Base-by-base conservation (phyloP, 2,797 vertebrate genomes). In the Microtus californicus region DNA sequence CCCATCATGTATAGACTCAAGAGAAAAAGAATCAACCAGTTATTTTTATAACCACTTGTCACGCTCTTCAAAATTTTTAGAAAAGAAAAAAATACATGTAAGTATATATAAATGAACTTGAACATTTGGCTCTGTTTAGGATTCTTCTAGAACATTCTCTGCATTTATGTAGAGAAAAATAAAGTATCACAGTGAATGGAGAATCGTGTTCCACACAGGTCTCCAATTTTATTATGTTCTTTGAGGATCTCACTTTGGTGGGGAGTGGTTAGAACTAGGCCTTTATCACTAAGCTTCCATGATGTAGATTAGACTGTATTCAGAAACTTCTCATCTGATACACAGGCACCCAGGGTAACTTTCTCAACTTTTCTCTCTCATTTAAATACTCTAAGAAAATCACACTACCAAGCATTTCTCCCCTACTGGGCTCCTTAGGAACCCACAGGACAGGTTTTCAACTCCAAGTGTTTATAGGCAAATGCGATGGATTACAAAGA, bases 31-130 rank as follows among this genome's bases (percentile, higher is more conserved):
- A 67, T 43, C 19, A 83, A 43, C 45, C 8, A 45, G 67, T 67
- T 95, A 89, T 96, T 97, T 95, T 96, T 95, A 91, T 76, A 80
- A 54, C 31, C 31, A 51, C 31, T 94, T 78, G 21, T 95, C 45
- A 91, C 0, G 17, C 25, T 74, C 71, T 89, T 94, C 17, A 97
- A 69, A 87, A 13, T 29, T 67, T 86, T 95, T 77, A 78, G 63
- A 65, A 81, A 87, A 96, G 45, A 93, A 91, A 85, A 80, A 91
- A 76, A 82, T 90, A 6, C 31, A 51, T 78, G 9, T 63, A 91
- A 67, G 71, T 78, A 86, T 78, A 27, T 77, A 93, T 54, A 94
- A 87, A 79, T 93, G 85, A 80, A 76, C 69, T 79, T 83, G 56
- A 93, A 71, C 67, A 80, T 83, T 91, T 82, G 89, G 80, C 76